These are phyloP conservation scores for Perizoma affinitatum DNA, from an alignment of 2,888 invertebrate species.

Conservation along the genomic window DNA sequence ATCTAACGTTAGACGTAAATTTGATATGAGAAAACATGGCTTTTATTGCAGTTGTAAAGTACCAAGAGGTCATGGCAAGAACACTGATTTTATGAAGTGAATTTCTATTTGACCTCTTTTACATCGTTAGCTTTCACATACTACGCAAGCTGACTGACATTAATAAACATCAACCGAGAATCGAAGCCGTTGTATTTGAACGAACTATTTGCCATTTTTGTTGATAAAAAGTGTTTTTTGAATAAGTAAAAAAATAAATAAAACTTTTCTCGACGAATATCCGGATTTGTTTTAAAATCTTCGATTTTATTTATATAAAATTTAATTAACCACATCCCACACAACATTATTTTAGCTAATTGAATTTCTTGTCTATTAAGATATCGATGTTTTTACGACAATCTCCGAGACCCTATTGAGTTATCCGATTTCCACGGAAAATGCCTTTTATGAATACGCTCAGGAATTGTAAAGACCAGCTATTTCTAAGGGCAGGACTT, in stretches of 20 bases:
- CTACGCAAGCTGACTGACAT: too few relatives aligned
- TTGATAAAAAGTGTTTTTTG: too few relatives aligned
- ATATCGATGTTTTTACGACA: slow-evolving; percentile 15
- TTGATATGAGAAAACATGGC: slow-evolving; percentile 21
- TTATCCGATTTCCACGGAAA: slow-evolving; percentile 31
- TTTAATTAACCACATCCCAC: neutral
- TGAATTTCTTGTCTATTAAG: slow-evolving; percentile 3
- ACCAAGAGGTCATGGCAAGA: neutral
- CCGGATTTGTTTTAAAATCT: too few relatives aligned
- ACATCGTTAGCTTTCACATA: too few relatives aligned
- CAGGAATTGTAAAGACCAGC: slow-evolving; percentile 32
- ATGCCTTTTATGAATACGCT: slow-evolving; percentile 42
- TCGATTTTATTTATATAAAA: neutral
- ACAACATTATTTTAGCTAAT: slow-evolving; percentile 4
- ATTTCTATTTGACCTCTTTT: too few relatives aligned
- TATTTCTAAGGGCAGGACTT: slow-evolving; percentile 16
- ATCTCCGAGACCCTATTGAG: slow-evolving; percentile 8
- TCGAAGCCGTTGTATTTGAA: too few relatives aligned
- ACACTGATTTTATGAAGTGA: neutral
- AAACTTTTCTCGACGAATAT: too few relatives aligned
- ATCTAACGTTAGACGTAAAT: slow-evolving; percentile 30
- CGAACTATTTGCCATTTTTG: too few relatives aligned
- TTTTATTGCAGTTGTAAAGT: slow-evolving; percentile 8
- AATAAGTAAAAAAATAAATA: too few relatives aligned
- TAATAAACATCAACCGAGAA: too few relatives aligned